A percentile compares a stretch with the other conserved stretches of the same genome.
Conservation (phyloP, 2,888 invertebrate genomes). For the Beris morrisii region DNA sequence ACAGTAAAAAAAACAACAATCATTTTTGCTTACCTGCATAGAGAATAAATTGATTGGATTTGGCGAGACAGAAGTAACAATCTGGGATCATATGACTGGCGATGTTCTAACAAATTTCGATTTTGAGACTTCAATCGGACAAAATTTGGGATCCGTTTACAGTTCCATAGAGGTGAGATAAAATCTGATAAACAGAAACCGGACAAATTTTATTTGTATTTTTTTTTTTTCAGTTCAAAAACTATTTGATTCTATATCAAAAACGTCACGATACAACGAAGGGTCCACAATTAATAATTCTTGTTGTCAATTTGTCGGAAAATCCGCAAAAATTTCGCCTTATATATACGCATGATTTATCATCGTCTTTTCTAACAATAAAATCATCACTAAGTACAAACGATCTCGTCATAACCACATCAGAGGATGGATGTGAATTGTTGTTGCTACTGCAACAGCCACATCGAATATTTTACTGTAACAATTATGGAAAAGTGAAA, state of each 20-base stretch:
- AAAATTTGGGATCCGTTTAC: slow-evolving; percentile 46
- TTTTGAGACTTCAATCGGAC: slow-evolving; percentile 48
- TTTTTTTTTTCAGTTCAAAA: slow-evolving; percentile 31
- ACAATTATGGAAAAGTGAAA: slow-evolving; percentile 35
- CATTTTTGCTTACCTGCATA: slow-evolving; percentile 7
- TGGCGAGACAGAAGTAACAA: slow-evolving; percentile 50
- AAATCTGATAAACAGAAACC: neutral
- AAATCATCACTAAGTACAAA: slow-evolving; percentile 47
- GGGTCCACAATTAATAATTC: slow-evolving; percentile 46
- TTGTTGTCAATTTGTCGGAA: slow-evolving; percentile 51
- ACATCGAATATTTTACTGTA: slow-evolving; percentile 12
- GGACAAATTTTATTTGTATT: neutral
- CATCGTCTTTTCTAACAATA: slow-evolving; percentile 45
- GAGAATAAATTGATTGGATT: slow-evolving; percentile 54
- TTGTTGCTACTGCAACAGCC: slow-evolving; percentile 22
- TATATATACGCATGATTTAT: slow-evolving; percentile 45
- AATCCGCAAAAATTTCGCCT: slow-evolving; percentile 49
- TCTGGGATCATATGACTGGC: slow-evolving; percentile 56
- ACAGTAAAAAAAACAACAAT: neutral
- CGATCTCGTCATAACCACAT: slow-evolving; percentile 49
- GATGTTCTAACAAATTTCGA: slow-evolving; percentile 54
- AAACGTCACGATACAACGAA: slow-evolving; percentile 22
- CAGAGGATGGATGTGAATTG: slow-evolving; percentile 47
- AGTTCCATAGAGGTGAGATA: slow-evolving; percentile 24
- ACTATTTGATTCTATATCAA: slow-evolving; percentile 38